A percentile compares a stretch with the other conserved stretches of the same genome.
Evolutionary conservation across 1,140 invertebrate genomes (phyloP).

Genomic region (Homalodisca vitripennis): DNA sequence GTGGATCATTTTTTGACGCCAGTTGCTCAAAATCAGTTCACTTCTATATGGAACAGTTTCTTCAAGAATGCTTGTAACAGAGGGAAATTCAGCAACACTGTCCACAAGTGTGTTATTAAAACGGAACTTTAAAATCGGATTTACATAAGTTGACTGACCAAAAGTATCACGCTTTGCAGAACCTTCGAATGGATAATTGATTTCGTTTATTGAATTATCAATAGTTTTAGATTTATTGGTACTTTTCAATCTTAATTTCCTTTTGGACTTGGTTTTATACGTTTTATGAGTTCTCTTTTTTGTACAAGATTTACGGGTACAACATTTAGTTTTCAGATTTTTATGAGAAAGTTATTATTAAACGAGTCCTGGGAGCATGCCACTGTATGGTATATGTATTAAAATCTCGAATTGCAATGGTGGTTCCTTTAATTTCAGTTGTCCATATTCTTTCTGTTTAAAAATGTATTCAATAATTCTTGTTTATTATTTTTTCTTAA

Average conservation of each 20-base stretch:
- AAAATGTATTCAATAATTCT: too few species aligned
- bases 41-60: slow-evolving; percentile 1
- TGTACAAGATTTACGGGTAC: too few species aligned
- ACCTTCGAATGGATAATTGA: neutral
- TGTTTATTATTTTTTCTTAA: too few species aligned
- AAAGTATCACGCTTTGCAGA: neutral
- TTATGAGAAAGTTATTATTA: neutral
- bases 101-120: neutral
- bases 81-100: slow-evolving; percentile 3
- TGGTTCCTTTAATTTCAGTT: too few species aligned
- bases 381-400: too few species aligned
- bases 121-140: neutral
- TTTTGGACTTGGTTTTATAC: neutral
- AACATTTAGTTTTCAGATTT: neutral
- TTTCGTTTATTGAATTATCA: neutral
- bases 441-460: too few species aligned
- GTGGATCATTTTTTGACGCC: slow-evolving; percentile 9
- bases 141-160: neutral
- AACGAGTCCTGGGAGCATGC: too few species aligned
- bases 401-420: too few species aligned
- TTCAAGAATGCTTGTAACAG: slow-evolving; percentile 11
- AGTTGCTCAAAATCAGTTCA: neutral
- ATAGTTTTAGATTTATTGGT: neutral
- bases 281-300: neutral
- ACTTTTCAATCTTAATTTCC: neutral